These are phyloP conservation scores for Lampropteryx suffumata DNA, from an alignment of 2,888 invertebrate species.

Conservation along the genomic window DNA sequence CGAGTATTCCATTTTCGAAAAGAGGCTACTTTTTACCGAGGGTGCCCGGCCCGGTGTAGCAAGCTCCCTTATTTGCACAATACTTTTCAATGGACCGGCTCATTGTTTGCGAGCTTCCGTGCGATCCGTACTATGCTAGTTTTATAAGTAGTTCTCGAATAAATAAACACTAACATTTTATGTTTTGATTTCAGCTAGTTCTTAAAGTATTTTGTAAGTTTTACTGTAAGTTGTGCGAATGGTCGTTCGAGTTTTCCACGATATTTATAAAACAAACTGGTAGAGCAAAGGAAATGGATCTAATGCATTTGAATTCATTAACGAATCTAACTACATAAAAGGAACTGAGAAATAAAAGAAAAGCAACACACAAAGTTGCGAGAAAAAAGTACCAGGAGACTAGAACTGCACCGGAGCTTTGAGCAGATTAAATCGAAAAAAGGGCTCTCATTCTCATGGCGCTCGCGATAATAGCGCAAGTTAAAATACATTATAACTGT, in stretches of 20 bases:
- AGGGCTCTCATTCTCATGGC: constrained; percentile 57
- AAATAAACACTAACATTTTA: constrained; percentile 20
- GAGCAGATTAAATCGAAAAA: constrained; percentile 65
- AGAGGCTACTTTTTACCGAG: constrained; percentile 61
- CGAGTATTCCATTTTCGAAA: constrained; percentile 58
- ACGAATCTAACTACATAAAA: constrained; percentile 12
- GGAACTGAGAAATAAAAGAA: constrained; percentile 26
- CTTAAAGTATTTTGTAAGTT: constrained; percentile 10
- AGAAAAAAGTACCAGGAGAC: constrained; percentile 51
- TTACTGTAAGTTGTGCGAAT: constrained; percentile 2
- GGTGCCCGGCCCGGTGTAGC: too few species aligned
- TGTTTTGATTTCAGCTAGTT: constrained; percentile 13
- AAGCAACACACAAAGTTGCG: constrained; percentile 36
- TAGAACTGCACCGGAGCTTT: constrained; percentile 50
- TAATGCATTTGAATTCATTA: constrained; percentile 24
- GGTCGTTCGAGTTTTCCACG: constrained; percentile 3
- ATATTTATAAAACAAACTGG: constrained; percentile 8
- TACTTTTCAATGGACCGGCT: constrained; percentile 69
- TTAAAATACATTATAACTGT: constrained; percentile 6
- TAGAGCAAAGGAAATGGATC: constrained; percentile 5
- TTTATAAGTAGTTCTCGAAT: constrained; percentile 25
- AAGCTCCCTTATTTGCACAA: constrained; percentile 68
- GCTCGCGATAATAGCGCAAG: constrained; percentile 47
- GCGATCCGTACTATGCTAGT: constrained; percentile 35
- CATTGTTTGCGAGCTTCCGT: constrained; percentile 58